Evolutionary conservation across 2,888 invertebrate species (phyloP).

Genomic region (Ophraella communa): DNA sequence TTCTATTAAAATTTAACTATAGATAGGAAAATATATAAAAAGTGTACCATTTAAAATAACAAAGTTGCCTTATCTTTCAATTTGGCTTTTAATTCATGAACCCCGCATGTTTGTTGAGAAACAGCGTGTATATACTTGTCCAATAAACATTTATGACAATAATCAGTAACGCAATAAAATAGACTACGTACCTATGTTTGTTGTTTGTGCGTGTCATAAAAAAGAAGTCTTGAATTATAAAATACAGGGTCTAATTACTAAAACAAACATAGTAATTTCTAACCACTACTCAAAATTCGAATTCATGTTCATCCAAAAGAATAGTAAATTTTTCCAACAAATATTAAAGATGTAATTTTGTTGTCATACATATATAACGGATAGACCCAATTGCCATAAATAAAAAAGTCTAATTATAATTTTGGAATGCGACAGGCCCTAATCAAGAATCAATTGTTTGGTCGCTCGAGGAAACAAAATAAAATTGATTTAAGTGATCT

Average conservation of each 20-base stretch:
- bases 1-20: too few relatives aligned
- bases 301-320: not conserved
- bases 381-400: constrained; percentile 27
- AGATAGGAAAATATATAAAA: too few relatives aligned
- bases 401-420: constrained; percentile 31
- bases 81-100: too few relatives aligned
- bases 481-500: constrained; percentile 16
- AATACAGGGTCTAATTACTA: not conserved
- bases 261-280: constrained; percentile 7
- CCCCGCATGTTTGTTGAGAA: too few relatives aligned
- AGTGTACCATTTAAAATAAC: too few relatives aligned
- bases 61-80: too few relatives aligned
- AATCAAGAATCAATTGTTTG: constrained; percentile 32
- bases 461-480: constrained; percentile 17
- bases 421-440: constrained; percentile 27
- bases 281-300: not conserved
- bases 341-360: constrained; percentile 23
- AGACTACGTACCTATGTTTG: not conserved
- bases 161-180: not conserved
- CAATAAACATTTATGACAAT: not conserved
- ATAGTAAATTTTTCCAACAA: constrained; percentile 27
- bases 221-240: not conserved
- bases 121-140: too few relatives aligned
- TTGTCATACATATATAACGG: constrained; percentile 22
- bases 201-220: not conserved